A percentile compares a stretch with the other conserved stretches of the same genome.
Evolutionary conservation across 2,113 vertebrate genomes (phyloP).

Genomic region (Etheostoma cragini): DNA sequence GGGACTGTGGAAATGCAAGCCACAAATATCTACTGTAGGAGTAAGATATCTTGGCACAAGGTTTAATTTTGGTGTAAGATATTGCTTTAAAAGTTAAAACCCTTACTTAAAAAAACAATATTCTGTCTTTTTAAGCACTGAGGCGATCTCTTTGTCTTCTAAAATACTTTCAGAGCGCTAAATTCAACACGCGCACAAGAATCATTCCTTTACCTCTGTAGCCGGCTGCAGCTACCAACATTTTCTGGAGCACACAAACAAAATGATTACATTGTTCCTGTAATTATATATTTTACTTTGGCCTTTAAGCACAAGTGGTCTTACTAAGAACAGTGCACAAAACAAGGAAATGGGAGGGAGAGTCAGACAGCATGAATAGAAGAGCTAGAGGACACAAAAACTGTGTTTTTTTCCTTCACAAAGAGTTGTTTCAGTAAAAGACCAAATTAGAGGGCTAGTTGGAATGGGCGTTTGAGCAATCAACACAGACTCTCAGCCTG

Average conservation of each 20-base stretch:
- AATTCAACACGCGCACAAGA: conserved; percentile 6
- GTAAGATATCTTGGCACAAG: background rate
- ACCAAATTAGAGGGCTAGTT: conserved; percentile 63
- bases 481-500: conserved; percentile 13
- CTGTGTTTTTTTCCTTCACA: conserved; percentile 3
- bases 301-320: conserved; percentile 2
- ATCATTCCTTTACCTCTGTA: background rate
- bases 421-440: conserved; percentile 57
- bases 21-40: too few species aligned
- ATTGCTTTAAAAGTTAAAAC: conserved; percentile 29
- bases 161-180: conserved; percentile 2
- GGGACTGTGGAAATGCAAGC: background rate
- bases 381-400: background rate
- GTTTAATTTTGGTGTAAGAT: conserved; percentile 8
- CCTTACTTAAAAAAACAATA: too few species aligned
- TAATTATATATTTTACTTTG: conserved; percentile 19
- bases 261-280: conserved; percentile 17
- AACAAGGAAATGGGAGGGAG: background rate
- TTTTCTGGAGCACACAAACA: conserved; percentile 4
- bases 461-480: conserved; percentile 29
- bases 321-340: conserved; percentile 20
- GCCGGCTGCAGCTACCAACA: background rate
- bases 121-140: background rate
- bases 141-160: background rate
- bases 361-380: conserved; percentile 9